Conservation (phyloP, 2,888 invertebrate species). For the Agriopis marginaria region DNA sequence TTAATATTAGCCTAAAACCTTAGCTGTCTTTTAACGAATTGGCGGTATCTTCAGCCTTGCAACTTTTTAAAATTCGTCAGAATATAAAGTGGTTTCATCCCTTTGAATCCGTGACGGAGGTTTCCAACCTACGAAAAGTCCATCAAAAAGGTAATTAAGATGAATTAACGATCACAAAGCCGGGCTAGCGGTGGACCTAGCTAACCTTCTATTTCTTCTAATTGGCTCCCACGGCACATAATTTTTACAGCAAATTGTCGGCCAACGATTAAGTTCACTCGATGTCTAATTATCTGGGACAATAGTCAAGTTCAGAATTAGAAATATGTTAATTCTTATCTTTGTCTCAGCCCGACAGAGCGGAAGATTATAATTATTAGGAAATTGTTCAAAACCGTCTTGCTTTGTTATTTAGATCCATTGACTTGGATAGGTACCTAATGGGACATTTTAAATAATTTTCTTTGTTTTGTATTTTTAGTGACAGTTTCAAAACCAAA, state of each 20-base stretch:
- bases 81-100: conserved; percentile 63
- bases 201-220: conserved; percentile 59
- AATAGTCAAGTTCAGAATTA: conserved; percentile 78
- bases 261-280: conserved; percentile 72
- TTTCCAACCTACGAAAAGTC: conserved; percentile 61
- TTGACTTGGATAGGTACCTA: conserved; percentile 56
- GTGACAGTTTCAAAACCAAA: background rate
- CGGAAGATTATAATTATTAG: conserved; percentile 84
- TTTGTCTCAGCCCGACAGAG: conserved; percentile 78
- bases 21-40: conserved; percentile 16
- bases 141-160: conserved; percentile 74
- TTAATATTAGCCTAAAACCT: conserved; percentile 23
- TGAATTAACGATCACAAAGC: conserved; percentile 71
- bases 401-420: conserved; percentile 62
- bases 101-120: conserved; percentile 55
- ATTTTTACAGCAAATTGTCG: conserved; percentile 76
- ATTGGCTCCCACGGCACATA: conserved; percentile 75
- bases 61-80: conserved; percentile 58
- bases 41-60: conserved; percentile 39
- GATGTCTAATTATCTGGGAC: conserved; percentile 80
- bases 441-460: conserved; percentile 60
- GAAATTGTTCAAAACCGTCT: conserved; percentile 70
- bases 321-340: conserved; percentile 82
- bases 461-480: conserved; percentile 31
- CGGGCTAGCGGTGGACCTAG: conserved; percentile 49